A percentile compares a stretch with the other conserved stretches of the same genome.
These are phyloP conservation scores for Cheilosia pagana DNA, from an alignment of 2,888 invertebrate genomes.

Conservation along the genomic window DNA sequence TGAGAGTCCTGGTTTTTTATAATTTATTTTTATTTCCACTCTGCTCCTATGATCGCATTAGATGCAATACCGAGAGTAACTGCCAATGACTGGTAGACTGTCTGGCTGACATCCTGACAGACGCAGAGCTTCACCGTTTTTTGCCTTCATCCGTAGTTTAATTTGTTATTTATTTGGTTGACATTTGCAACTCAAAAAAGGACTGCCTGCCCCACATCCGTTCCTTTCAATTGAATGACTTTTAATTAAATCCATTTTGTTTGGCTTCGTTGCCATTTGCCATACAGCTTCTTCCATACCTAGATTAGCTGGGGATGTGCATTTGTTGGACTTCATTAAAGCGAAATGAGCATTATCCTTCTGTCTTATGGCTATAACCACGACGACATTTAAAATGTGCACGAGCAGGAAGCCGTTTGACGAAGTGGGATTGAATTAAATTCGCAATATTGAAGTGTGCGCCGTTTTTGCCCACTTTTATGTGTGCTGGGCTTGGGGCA, in stretches of 20 bases:
- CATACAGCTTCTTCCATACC: constrained; percentile 4
- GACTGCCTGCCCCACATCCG: not conserved
- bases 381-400: not conserved
- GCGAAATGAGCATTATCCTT: constrained; percentile 17
- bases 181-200: constrained; percentile 47
- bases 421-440: constrained; percentile 51
- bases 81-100: constrained; percentile 37
- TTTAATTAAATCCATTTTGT: constrained; percentile 72
- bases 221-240: constrained; percentile 41
- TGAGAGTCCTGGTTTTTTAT: constrained; percentile 16
- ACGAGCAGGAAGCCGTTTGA: not conserved
- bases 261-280: constrained; percentile 57
- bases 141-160: constrained; percentile 52
- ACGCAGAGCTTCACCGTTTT: constrained; percentile 1
- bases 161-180: constrained; percentile 62
- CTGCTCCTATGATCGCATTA: constrained; percentile 6
- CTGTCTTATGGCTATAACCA: not conserved
- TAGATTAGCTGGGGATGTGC: constrained; percentile 59
- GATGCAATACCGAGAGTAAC: not conserved
- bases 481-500: not conserved
- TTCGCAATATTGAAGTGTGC: constrained; percentile 64
- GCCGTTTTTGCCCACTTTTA: constrained; percentile 18
- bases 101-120: constrained; percentile 37
- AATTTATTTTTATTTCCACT: not conserved
- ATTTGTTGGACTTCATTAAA: constrained; percentile 71